Evolutionary conservation across 2,113 vertebrate species (phyloP).

Genomic region (Cinclus cinclus): DNA sequence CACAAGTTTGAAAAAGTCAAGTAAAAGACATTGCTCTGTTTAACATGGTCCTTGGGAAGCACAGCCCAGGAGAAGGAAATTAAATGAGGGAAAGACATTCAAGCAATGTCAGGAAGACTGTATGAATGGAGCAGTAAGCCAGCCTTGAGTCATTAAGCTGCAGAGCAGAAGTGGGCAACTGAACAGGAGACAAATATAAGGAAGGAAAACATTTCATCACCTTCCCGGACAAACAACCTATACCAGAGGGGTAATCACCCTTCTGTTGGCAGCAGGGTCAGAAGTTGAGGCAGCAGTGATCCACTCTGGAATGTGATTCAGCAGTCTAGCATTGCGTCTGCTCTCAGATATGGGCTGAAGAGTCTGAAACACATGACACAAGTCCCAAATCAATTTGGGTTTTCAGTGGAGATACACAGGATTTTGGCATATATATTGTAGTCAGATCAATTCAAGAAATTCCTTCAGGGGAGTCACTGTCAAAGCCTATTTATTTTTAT

Average conservation of each 20-base stretch:
- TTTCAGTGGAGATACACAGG: neutral
- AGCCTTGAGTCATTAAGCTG: neutral
- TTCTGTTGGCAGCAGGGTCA: neutral
- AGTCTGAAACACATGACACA: fast-evolving
- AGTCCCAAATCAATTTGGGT: neutral
- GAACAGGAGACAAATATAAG: neutral
- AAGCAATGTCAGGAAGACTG: neutral
- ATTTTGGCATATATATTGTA: neutral
- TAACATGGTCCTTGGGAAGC: neutral
- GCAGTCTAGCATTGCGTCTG: neutral
- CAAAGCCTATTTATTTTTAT: neutral
- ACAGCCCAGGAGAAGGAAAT: neutral
- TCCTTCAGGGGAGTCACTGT: neutral
- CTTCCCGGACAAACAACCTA: neutral
- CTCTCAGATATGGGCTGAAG: neutral
- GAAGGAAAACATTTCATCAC: neutral
- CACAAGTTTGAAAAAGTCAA: neutral
- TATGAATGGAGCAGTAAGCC: neutral
- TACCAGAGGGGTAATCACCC: neutral
- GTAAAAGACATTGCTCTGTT: neutral
- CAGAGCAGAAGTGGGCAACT: neutral
- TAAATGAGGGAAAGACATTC: neutral
- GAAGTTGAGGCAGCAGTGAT: neutral
- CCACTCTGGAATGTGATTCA: neutral
- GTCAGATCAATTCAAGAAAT: neutral